These are phyloP conservation scores for Drosophila sulfurigaster DNA, from an alignment of 1,140 invertebrate genomes.

Conservation along the genomic window DNA sequence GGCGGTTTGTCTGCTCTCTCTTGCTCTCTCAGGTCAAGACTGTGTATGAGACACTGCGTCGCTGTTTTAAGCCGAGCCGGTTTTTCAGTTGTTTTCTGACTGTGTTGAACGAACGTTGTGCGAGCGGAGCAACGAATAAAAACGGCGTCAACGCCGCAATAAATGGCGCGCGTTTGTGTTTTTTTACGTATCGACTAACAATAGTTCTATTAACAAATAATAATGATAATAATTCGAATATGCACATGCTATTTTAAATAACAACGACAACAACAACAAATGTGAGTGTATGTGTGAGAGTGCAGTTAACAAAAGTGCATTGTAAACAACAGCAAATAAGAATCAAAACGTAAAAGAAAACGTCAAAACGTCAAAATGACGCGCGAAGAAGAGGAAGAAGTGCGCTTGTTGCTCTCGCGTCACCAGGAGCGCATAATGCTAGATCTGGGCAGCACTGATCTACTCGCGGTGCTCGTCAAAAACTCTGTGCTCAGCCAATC, in stretches of 20 bases:
- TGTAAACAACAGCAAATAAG: slow-evolving; percentile 40
- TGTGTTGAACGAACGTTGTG: slow-evolving; percentile 45
- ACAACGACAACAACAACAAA: slow-evolving; percentile 26
- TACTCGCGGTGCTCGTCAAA: slow-evolving; percentile 80
- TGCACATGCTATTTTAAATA: slow-evolving; percentile 11
- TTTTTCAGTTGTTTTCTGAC: slow-evolving; percentile 52
- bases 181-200: slow-evolving; percentile 48
- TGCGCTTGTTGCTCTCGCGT: slow-evolving; percentile 77
- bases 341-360: slow-evolving; percentile 39
- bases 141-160: slow-evolving; percentile 36
- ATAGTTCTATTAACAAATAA: slow-evolving; percentile 28
- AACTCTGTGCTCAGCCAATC: slow-evolving; percentile 80
- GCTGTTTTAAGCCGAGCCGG: slow-evolving; percentile 48
- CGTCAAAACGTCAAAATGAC: slow-evolving; percentile 63
- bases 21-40: slow-evolving; percentile 24
- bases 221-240: slow-evolving; percentile 38
- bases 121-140: slow-evolving; percentile 28
- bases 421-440: slow-evolving; percentile 82
- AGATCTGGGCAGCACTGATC: slow-evolving; percentile 78
- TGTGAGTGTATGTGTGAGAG: slow-evolving; percentile 25
- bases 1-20: slow-evolving; percentile 29
- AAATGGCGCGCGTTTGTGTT: slow-evolving; percentile 68
- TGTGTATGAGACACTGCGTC: slow-evolving; percentile 47
- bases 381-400: slow-evolving; percentile 83
- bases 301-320: slow-evolving; percentile 48